phyloP scores from a whole-genome alignment of 2,113 vertebrate genomes.

The Tachycineta bicolor region DNA sequence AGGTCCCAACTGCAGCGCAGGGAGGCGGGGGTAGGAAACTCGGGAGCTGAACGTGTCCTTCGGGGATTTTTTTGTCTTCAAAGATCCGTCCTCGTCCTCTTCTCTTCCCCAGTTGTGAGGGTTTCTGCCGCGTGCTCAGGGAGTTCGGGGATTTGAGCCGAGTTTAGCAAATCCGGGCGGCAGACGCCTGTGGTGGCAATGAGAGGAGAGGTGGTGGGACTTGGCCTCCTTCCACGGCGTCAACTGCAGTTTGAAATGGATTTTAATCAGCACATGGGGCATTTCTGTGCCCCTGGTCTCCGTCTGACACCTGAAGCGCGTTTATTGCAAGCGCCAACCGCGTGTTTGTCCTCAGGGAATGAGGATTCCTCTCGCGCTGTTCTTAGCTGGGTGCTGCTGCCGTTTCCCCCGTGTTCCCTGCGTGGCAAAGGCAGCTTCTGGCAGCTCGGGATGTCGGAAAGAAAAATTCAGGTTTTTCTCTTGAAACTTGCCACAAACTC shows the following conservation, averaged over 20 bases:
- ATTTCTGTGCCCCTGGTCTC: no score
- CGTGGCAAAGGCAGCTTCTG: background rate
- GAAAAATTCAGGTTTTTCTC: background rate
- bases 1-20: fast-evolving
- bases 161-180: background rate
- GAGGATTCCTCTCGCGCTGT: background rate
- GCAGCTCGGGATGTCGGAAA: background rate
- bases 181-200: fast-evolving
- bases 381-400: background rate
- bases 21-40: background rate
- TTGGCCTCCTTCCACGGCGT: no score
- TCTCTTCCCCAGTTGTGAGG: background rate
- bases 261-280: no score
- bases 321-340: no score
- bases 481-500: background rate
- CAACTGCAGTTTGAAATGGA: no score
- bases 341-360: no score
- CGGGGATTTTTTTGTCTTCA: background rate
- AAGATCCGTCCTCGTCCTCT: background rate
- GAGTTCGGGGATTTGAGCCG: background rate
- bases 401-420: fast-evolving
- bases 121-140: background rate
- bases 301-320: no score
- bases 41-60: background rate
- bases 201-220: background rate